These are phyloP conservation scores for Bombus impatiens DNA, from an alignment of 1,140 invertebrate species.

Conservation along the genomic window DNA sequence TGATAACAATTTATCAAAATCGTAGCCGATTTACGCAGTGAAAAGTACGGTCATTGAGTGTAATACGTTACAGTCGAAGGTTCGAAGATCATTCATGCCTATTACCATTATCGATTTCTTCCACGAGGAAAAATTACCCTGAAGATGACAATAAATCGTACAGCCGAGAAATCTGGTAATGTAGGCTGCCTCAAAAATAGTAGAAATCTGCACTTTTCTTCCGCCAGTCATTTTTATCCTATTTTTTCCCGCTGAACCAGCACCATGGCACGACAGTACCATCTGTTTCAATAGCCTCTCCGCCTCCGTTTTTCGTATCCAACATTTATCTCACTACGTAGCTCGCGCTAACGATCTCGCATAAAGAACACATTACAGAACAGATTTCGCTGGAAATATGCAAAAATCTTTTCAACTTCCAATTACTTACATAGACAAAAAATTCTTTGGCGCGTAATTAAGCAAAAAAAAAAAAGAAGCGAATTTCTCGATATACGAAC, in stretches of 20 bases:
- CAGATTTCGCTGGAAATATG: neutral
- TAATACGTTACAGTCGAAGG: neutral
- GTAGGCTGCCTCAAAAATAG: neutral
- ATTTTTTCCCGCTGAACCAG: neutral
- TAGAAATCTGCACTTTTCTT: neutral
- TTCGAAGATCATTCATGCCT: neutral
- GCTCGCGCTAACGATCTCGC: slow-evolving; percentile 5
- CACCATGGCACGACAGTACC: neutral
- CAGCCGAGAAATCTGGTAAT: neutral
- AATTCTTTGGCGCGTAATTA: neutral
- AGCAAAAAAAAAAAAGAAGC: neutral
- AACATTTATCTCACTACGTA: slow-evolving; percentile 17
- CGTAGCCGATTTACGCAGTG: neutral
- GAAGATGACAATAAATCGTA: slow-evolving; percentile 19
- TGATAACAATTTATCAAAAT: neutral
- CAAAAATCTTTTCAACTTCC: neutral
- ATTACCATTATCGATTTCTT: neutral
- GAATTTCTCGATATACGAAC: too few species aligned
- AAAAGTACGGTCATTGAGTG: neutral
- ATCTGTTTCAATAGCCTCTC: slow-evolving; percentile 23
- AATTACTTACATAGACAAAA: neutral
- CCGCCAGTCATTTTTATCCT: slow-evolving; percentile 20
- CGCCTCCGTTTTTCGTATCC: slow-evolving; percentile 5
- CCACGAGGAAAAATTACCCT: neutral
- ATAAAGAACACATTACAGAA: neutral